Evolutionary conservation across 2,797 vertebrate species (phyloP).

Genomic region (Varecia variegata): DNA sequence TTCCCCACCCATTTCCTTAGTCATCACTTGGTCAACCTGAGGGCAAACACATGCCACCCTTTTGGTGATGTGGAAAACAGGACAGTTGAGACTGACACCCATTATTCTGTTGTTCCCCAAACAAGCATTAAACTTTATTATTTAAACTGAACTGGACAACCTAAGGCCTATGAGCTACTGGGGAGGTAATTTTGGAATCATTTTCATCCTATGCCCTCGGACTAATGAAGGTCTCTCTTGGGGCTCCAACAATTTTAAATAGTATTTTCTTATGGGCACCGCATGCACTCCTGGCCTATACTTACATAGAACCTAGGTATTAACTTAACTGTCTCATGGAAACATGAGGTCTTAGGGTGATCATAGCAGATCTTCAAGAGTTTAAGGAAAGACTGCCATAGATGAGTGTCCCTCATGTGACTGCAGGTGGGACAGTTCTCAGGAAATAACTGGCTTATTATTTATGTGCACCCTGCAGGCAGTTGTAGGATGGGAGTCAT

Average conservation of each 20-base stretch:
- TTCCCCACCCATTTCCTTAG: not conserved
- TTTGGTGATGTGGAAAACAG: not conserved
- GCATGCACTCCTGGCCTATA: accelerated
- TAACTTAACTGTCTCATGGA: not conserved
- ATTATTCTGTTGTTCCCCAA: not conserved
- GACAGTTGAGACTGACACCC: not conserved
- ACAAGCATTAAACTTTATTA: not conserved
- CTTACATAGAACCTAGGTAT: not conserved
- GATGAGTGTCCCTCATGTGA: not conserved
- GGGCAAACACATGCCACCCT: not conserved
- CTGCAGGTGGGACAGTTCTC: accelerated
- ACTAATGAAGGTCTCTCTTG: not conserved
- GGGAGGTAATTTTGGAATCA: not conserved
- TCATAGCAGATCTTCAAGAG: not conserved
- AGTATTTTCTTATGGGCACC: not conserved
- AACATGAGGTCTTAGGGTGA: not conserved
- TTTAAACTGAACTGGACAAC: not conserved
- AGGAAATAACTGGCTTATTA: not conserved
- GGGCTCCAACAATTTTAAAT: not conserved
- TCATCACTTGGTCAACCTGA: not conserved
- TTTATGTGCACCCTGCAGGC: not conserved
- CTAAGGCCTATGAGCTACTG: not conserved
- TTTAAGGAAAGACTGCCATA: not conserved
- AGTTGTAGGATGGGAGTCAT: not conserved
- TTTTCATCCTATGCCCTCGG: not conserved